Conservation (phyloP, 2,113 vertebrate species). For the Sinocyclocheilus anshuiensis region DNA sequence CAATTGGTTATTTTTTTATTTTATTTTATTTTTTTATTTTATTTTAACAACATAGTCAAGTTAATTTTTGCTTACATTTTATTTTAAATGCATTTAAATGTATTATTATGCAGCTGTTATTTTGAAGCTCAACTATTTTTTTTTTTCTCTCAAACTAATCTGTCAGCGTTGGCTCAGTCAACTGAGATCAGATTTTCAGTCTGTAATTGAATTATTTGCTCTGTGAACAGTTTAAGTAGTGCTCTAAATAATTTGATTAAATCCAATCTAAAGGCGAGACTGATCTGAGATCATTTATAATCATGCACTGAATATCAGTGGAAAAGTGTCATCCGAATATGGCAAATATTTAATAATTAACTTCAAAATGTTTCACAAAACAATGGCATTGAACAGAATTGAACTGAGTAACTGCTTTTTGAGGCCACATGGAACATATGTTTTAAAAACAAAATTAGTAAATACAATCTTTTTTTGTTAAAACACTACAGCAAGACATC, state of each 20-base stretch:
- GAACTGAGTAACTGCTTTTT: neutral
- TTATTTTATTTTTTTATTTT: no score
- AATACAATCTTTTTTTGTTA: neutral
- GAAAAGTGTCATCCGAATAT: neutral
- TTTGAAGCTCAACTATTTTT: conserved; percentile 11
- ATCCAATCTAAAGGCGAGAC: conserved; percentile 73
- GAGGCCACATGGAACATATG: neutral
- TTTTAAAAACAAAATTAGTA: neutral
- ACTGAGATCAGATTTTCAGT: conserved; percentile 63
- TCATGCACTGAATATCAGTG: conserved; percentile 30
- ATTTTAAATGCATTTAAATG: neutral
- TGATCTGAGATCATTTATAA: conserved; percentile 63
- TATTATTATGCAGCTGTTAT: conserved; percentile 5
- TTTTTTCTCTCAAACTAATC: neutral
- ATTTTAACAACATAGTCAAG: neutral
- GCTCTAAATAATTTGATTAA: conserved; percentile 83
- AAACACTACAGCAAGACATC: neutral
- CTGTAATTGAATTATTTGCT: conserved; percentile 68
- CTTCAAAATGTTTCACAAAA: neutral
- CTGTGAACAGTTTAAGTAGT: conserved; percentile 65
- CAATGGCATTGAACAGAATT: neutral
- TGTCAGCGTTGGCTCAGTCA: conserved; percentile 56
- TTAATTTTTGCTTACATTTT: neutral
- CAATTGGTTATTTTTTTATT: neutral
- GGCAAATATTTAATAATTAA: neutral